These are phyloP conservation scores for Formica exsecta DNA, from an alignment of 1,140 invertebrate species.

Conservation along the genomic window DNA sequence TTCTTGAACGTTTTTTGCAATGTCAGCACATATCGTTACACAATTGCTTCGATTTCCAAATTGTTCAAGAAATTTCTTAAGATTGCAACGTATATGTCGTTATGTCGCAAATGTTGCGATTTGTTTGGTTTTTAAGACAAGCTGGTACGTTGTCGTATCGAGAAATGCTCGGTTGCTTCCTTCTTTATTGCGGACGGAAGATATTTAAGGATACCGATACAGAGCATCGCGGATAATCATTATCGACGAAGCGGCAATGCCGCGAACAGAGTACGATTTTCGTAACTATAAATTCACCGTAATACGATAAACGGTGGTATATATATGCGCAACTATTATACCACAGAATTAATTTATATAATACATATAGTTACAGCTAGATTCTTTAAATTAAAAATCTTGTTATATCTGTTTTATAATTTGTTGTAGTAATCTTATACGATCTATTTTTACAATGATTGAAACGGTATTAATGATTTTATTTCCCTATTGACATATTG, in stretches of 20 bases:
- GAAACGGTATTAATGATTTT: too few relatives aligned
- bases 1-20: not conserved
- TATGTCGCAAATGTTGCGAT: not conserved
- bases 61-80: not conserved
- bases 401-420: too few relatives aligned
- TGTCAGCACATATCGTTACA: not conserved
- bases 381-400: too few relatives aligned
- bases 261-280: not conserved
- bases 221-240: not conserved
- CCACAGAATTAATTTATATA: not conserved
- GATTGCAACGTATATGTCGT: not conserved
- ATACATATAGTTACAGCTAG: too few relatives aligned
- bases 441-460: not conserved
- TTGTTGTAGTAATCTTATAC: not conserved
- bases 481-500: too few relatives aligned
- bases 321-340: not conserved
- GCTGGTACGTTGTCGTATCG: not conserved
- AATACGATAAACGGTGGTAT: not conserved
- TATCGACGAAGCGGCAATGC: not conserved
- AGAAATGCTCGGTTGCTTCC: not conserved
- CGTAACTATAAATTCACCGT: not conserved
- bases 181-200: slow-evolving; percentile 2
- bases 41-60: not conserved
- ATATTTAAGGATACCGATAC: slow-evolving; percentile 4
- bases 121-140: not conserved